Evolutionary conservation across 1,140 invertebrate genomes (phyloP), one percentile per base, ranked within the genome.

Genomic region (Rhagoletis zephyria): DNA sequence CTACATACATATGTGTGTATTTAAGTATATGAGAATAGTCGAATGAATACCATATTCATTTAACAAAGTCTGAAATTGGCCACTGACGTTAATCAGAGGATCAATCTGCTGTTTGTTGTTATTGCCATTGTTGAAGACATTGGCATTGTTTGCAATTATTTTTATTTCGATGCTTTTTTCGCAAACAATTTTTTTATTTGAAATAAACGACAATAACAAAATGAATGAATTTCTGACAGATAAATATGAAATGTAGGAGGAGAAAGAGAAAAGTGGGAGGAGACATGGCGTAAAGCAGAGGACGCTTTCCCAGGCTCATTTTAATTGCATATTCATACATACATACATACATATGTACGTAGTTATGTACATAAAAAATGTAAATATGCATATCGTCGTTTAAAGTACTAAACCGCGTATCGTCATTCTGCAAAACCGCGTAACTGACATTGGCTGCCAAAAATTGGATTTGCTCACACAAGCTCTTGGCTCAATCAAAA

Each of bases 51-150:
- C 12, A 42, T 56, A 81, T 51, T n/a, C 74, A 51, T 51, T 81
- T 81, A 81, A 1, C 45, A 81, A 81, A 81, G 74, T 81, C 51
- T 81, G 74, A 81, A 81, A 81, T 81, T 81, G 74, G 48, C 48
- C 51, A 81, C 14, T 81, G 19, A 81, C 48, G 19, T 81, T 81
- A 81, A 81, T 81, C 74, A 81, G 48, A 81, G 74, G 48, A 51
- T 12, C 30, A 30, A 30, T 30, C n/a, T 81, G 30, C 12, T 12
- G 7, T 81, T 81, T 81, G 48, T 81, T 81, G 45, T 30, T 81
- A 81, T 56, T 51, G 74, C 16, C 48, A 56, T 81, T 56, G 48
- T 81, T 81, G 74, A 7, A 30, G 74, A 56, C 74, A 59, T 56
- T 51, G 42, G n/a, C 74, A 56, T 56, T 81, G 74, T 81, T 81